A percentile compares a stretch with the other conserved stretches of the same genome.
phyloP scores from a whole-genome alignment of 2,797 vertebrate genomes.

The Eulemur albifrons region DNA sequence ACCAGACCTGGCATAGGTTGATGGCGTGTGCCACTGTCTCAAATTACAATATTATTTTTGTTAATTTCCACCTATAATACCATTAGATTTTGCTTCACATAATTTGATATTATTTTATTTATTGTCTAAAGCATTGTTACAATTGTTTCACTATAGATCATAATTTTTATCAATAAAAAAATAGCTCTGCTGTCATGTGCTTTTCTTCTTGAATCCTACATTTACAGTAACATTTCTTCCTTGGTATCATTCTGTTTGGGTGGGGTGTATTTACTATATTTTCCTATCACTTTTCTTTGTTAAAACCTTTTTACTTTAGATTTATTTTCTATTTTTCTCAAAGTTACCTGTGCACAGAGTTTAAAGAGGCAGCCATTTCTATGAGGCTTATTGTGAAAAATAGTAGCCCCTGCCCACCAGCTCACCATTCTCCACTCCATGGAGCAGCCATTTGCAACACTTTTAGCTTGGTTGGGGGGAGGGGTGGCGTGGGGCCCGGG shows the following conservation, averaged over 20 bases:
- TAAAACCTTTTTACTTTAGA: background rate
- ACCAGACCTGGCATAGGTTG: background rate
- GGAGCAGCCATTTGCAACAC: background rate
- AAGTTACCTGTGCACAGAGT: background rate
- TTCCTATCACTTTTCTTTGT: background rate
- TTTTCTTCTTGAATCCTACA: constrained; percentile 17
- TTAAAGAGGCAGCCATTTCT: background rate
- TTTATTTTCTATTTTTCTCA: constrained; percentile 2
- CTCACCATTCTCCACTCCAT: background rate
- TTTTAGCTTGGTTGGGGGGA: background rate
- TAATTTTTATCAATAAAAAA: constrained; percentile 39
- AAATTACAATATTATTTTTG: background rate
- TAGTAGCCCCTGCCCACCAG: background rate
- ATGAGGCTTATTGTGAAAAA: background rate
- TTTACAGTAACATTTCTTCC: background rate
- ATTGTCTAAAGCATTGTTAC: background rate
- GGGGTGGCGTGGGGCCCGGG: accelerated
- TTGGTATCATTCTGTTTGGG: background rate
- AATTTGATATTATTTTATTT: background rate
- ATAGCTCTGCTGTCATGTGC: background rate
- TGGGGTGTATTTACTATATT: background rate
- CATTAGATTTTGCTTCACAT: background rate
- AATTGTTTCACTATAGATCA: background rate
- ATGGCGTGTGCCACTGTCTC: background rate
- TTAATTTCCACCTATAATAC: background rate